These are phyloP conservation scores for Achroia grisella DNA, from an alignment of 1,140 invertebrate genomes.

Conservation along the genomic window DNA sequence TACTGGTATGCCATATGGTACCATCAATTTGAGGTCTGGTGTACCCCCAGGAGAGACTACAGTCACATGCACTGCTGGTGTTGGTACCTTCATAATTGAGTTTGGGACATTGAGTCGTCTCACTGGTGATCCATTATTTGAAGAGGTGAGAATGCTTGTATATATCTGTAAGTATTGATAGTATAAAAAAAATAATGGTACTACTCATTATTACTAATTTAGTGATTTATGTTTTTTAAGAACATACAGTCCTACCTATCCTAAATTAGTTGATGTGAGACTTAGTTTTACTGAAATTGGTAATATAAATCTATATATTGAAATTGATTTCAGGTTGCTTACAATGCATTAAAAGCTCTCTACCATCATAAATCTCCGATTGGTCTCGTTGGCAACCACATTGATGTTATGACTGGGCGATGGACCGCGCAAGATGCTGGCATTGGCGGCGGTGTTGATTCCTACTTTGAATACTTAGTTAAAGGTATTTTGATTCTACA, in stretches of 20 bases:
- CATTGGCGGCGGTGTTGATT: conserved; percentile 95
- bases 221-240: no score
- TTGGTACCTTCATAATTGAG: conserved; percentile 98
- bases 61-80: conserved; percentile 97
- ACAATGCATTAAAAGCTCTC: conserved; percentile 92
- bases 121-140: conserved; percentile 96
- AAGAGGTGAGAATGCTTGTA: conserved; percentile 82
- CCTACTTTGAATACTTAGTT: conserved; percentile 98
- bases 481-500: conserved; percentile 82
- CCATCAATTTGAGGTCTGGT: conserved; percentile 93
- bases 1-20: conserved; percentile 99
- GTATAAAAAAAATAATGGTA: no score
- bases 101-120: conserved; percentile 96
- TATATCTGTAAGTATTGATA: no score
- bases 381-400: conserved; percentile 96
- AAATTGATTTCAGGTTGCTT: conserved; percentile 80
- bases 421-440: conserved; percentile 98
- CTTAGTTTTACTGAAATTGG: no score
- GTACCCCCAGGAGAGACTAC: conserved; percentile 96
- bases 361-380: conserved; percentile 92
- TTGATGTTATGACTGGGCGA: conserved; percentile 94
- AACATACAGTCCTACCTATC: no score
- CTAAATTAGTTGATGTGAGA: no score
- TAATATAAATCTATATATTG: background rate
- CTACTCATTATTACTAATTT: no score